These are phyloP conservation scores for Schlechtendalia chinensis DNA, from an alignment of 1,140 invertebrate genomes.

Conservation along the genomic window DNA sequence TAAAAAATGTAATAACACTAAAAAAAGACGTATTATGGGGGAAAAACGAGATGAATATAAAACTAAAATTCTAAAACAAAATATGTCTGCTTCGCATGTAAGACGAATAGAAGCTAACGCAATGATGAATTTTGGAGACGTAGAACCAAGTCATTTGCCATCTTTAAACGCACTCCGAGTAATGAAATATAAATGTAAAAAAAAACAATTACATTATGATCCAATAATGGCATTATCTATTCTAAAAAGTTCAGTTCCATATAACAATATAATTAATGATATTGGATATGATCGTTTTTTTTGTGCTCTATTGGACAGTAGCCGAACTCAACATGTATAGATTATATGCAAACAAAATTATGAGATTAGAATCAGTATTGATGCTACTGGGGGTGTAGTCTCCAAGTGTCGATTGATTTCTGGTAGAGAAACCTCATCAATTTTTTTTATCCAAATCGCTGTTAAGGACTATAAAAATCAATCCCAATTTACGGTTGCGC, in stretches of 20 bases:
- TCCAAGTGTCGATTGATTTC: background rate
- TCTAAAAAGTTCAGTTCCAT: background rate
- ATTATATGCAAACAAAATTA: background rate
- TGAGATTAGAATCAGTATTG: background rate
- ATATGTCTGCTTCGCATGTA: background rate
- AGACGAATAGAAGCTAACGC: background rate
- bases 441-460: background rate
- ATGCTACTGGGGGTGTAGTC: background rate
- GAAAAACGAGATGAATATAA: background rate
- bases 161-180: background rate
- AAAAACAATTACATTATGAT: background rate
- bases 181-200: background rate
- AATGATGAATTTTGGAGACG: background rate
- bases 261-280: background rate
- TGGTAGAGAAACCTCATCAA: background rate
- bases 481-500: background rate
- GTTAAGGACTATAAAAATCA: background rate
- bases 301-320: background rate
- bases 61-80: background rate
- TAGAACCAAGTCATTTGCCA: background rate
- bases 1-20: background rate
- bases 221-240: conserved; percentile 1
- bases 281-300: conserved; percentile 2
- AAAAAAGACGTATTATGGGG: conserved; percentile 1
- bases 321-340: background rate